phyloP scores from a whole-genome alignment of 2,113 vertebrate genomes.

The Barnardius zonarius region DNA sequence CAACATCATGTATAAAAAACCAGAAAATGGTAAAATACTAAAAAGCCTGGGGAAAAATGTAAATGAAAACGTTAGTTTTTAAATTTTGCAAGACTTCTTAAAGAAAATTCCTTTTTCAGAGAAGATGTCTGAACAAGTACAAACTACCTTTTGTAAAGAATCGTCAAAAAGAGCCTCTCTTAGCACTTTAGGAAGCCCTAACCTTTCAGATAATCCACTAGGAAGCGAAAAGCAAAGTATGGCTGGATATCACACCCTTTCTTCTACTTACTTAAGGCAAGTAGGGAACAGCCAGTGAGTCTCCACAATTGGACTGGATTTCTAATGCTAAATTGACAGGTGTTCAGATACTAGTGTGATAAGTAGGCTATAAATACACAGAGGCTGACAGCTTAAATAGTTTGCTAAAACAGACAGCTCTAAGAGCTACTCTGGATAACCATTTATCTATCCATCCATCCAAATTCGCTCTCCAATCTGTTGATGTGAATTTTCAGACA shows the following conservation, averaged over 20 bases:
- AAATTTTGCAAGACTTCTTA: background rate
- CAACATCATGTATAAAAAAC: background rate
- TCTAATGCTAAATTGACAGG: constrained; percentile 40
- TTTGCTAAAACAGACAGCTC: constrained; percentile 25
- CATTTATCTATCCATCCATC: constrained; percentile 25
- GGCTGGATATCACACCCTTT: background rate
- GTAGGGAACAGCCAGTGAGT: background rate
- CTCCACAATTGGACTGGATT: constrained; percentile 36
- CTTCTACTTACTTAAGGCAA: background rate
- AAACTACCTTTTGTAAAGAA: background rate
- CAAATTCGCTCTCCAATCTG: constrained; percentile 14
- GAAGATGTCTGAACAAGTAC: background rate
- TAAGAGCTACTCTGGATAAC: background rate
- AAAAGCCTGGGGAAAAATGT: background rate
- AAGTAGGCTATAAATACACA: constrained; percentile 39
- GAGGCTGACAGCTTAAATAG: constrained; percentile 31
- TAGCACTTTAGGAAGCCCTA: background rate
- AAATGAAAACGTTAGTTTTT: background rate
- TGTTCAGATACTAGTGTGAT: constrained; percentile 24
- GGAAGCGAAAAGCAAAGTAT: background rate
- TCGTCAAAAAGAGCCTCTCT: background rate
- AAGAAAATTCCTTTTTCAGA: background rate
- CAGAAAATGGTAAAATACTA: background rate
- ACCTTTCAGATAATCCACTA: background rate
- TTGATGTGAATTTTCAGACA: constrained; percentile 15